Conservation (phyloP, 2,113 vertebrate genomes). For the Myodes glareolus region DNA sequence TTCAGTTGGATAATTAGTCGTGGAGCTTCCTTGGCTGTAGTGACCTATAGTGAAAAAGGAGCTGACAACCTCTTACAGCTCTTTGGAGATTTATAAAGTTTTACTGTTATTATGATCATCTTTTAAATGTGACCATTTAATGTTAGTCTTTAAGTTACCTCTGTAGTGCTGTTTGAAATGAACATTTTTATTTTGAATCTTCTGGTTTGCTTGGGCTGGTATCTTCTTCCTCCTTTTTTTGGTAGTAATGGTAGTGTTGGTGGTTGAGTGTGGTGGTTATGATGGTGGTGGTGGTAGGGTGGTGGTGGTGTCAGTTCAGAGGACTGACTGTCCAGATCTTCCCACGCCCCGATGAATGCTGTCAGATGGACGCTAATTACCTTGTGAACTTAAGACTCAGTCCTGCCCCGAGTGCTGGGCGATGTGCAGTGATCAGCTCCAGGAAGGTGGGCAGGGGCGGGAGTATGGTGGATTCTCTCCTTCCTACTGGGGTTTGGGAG, state of each 20-base stretch:
- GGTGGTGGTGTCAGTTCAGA: neutral
- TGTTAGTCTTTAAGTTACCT: neutral
- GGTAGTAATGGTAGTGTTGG: too few species aligned
- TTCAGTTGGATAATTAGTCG: neutral
- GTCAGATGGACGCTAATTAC: neutral
- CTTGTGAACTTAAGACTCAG: neutral
- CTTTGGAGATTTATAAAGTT: neutral
- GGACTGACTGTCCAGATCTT: neutral
- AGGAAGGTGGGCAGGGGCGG: neutral
- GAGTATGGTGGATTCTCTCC: neutral
- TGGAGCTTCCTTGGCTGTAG: neutral
- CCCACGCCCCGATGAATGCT: neutral
- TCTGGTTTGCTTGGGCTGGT: neutral
- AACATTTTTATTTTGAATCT: neutral
- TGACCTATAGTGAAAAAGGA: neutral
- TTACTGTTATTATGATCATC: neutral
- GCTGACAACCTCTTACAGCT: neutral
- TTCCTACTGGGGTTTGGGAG: accelerated
- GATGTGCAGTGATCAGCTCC: neutral
- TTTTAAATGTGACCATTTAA: neutral
- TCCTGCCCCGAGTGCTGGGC: neutral
- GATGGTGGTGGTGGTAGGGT: too few species aligned
- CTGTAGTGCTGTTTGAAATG: neutral
- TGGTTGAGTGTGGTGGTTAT: too few species aligned
- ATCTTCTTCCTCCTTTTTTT: neutral